These are phyloP conservation scores for Coracopsis vasa DNA, from an alignment of 2,113 vertebrate species.

Conservation along the genomic window DNA sequence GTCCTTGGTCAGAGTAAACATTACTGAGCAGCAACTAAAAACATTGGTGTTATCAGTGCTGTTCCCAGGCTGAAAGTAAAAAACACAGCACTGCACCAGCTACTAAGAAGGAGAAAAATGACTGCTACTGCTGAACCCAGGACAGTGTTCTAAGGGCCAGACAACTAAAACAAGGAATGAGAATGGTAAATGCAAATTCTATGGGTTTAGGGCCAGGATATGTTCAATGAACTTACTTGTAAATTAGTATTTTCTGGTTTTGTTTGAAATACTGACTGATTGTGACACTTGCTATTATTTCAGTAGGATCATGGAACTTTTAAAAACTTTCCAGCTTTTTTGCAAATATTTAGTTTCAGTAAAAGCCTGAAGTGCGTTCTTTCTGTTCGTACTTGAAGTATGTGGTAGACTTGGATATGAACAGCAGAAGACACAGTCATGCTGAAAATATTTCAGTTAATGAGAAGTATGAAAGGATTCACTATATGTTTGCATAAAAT, in stretches of 20 bases:
- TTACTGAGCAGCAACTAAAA: too few species aligned
- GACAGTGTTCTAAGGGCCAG: not conserved
- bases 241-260: not conserved
- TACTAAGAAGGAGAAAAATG: too few species aligned
- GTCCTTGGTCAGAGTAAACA: too few species aligned
- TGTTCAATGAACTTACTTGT: not conserved
- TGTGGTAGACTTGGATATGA: not conserved
- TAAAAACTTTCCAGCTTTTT: not conserved
- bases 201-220: not conserved
- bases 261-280: not conserved
- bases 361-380: not conserved
- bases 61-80: too few species aligned
- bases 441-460: not conserved
- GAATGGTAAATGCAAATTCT: not conserved
- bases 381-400: not conserved
- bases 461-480: not conserved
- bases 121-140: too few species aligned
- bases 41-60: too few species aligned
- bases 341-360: not conserved
- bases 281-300: not conserved
- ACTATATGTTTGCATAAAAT: not conserved
- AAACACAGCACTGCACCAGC: too few species aligned
- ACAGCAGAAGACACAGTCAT: not conserved
- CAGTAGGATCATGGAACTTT: not conserved
- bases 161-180: not conserved